These are phyloP conservation scores for Microcebus murinus DNA, from an alignment of 2,113 vertebrate genomes.

Conservation along the genomic window DNA sequence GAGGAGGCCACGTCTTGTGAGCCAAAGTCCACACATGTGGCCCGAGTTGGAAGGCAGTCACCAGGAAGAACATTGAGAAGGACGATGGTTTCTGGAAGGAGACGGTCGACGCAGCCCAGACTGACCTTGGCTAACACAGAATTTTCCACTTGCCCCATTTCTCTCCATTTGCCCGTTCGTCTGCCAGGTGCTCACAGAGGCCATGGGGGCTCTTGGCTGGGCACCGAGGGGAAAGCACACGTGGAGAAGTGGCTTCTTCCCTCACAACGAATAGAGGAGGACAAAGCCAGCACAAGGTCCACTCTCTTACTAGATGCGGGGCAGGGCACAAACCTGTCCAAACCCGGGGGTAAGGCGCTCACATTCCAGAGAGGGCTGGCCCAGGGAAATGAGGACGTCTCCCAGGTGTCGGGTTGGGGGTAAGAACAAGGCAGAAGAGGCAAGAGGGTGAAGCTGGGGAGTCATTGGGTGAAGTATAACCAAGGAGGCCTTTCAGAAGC, in stretches of 20 bases:
- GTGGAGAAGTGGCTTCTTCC: neutral
- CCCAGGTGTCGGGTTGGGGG: neutral
- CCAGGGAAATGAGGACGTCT: neutral
- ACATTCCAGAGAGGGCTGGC: neutral
- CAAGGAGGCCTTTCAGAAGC: neutral
- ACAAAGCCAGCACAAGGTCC: neutral
- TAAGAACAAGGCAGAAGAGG: neutral
- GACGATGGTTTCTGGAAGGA: neutral
- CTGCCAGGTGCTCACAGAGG: neutral
- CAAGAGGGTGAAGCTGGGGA: neutral
- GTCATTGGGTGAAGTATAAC: no score
- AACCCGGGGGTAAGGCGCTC: neutral
- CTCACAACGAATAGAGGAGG: neutral
- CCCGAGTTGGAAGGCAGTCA: neutral
- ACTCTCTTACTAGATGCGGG: neutral
- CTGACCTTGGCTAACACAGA: rapidly evolving
- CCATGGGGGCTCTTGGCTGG: neutral
- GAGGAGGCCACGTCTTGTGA: neutral
- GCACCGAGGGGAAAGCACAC: rapidly evolving
- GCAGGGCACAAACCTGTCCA: neutral
- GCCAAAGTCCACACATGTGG: rapidly evolving
- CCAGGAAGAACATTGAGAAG: neutral
- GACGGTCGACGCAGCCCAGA: rapidly evolving
- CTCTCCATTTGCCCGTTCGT: neutral
- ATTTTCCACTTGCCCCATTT: neutral